Conservation (phyloP, 1,140 invertebrate genomes). For the Drosophila neocordata region DNA sequence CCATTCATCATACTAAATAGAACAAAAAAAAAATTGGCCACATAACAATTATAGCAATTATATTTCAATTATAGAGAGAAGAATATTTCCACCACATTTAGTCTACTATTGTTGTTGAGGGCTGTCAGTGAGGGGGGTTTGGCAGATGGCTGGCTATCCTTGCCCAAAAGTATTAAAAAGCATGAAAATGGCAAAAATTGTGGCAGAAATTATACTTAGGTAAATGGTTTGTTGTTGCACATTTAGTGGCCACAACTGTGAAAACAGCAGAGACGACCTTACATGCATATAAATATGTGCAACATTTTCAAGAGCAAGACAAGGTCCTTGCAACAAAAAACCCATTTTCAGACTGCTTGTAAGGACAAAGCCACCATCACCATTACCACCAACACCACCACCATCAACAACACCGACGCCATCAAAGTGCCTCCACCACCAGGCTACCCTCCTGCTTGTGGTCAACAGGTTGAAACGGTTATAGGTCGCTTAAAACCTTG, state of each 20-base stretch:
- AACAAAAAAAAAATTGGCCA: background rate
- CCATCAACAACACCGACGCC: background rate
- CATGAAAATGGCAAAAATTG: conserved; percentile 42
- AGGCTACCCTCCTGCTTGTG: conserved; percentile 18
- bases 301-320: conserved; percentile 73
- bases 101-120: conserved; percentile 17
- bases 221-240: conserved; percentile 28
- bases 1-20: conserved; percentile 1
- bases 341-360: conserved; percentile 46
- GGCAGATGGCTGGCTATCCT: conserved; percentile 37
- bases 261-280: conserved; percentile 73
- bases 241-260: conserved; percentile 64
- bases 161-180: conserved; percentile 59
- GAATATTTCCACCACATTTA: conserved; percentile 9
- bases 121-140: conserved; percentile 32
- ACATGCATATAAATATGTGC: conserved; percentile 75
- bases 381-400: too few relatives aligned
- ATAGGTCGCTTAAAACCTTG: conserved; percentile 32
- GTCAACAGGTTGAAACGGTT: conserved; percentile 70
- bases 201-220: conserved; percentile 14
- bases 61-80: conserved; percentile 65
- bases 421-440: background rate
- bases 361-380: conserved; percentile 50
- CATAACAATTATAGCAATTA: conserved; percentile 67
- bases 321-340: conserved; percentile 62